Conservation (phyloP, 2,888 invertebrate genomes). For the Slavum lentiscoides region DNA sequence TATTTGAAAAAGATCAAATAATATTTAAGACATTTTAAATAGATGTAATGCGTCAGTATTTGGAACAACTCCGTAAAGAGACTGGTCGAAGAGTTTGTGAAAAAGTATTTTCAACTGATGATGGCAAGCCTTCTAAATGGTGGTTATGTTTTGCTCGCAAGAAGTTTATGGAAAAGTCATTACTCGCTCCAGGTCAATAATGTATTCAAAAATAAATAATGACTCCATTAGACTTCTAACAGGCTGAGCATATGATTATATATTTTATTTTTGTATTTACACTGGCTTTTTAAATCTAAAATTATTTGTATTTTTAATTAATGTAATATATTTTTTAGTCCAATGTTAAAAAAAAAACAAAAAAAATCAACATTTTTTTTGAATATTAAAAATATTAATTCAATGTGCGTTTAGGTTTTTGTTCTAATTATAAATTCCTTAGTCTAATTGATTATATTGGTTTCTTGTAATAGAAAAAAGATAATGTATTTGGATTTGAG, state of each 20-base stretch:
- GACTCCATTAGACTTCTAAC: not conserved
- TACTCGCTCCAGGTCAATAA: slow-evolving; percentile 84
- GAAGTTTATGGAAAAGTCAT: slow-evolving; percentile 99
- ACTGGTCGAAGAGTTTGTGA: slow-evolving; percentile 89
- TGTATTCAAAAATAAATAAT: not conserved
- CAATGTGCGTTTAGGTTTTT: no score
- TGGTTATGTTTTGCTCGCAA: slow-evolving; percentile 99
- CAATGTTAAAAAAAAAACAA: not conserved
- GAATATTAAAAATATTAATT: not conserved
- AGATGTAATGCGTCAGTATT: slow-evolving; percentile 90
- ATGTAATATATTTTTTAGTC: not conserved
- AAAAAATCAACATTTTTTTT: not conserved
- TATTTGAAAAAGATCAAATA: not conserved
- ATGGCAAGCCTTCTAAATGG: slow-evolving; percentile 98
- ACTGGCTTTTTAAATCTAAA: not conserved
- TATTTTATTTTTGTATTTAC: slow-evolving; percentile 35
- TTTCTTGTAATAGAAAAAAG: no score
- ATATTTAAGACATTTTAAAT: slow-evolving; percentile 54
- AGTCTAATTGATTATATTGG: no score
- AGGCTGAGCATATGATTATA: not conserved
- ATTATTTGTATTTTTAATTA: slow-evolving; percentile 1
- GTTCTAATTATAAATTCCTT: no score
- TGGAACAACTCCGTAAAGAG: slow-evolving; percentile 94
- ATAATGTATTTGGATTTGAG: no score
- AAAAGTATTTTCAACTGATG: slow-evolving; percentile 84